A percentile compares a stretch with the other conserved stretches of the same genome.
Evolutionary conservation across 2,888 invertebrate genomes (phyloP).

Genomic region (Cataglyphis rosenhaueri): DNA sequence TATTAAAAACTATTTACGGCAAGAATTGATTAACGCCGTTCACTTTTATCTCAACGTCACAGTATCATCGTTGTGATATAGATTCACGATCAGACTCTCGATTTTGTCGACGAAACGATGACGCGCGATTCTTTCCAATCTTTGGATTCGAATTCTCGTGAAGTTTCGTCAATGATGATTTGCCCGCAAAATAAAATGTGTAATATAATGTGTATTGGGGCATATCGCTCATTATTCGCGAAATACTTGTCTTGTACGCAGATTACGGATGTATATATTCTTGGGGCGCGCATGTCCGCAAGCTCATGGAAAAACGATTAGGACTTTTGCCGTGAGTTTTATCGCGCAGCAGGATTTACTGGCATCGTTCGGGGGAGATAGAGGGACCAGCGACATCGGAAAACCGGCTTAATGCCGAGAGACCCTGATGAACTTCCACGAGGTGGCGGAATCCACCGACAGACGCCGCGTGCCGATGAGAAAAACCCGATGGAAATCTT

Average conservation of each 20-base stretch:
- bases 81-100: background rate
- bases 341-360: conserved; percentile 72
- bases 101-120: background rate
- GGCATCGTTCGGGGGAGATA: conserved; percentile 55
- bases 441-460: background rate
- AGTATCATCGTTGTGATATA: background rate
- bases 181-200: background rate
- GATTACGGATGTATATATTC: background rate
- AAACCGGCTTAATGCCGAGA: conserved; percentile 39
- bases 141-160: background rate
- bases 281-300: conserved; percentile 31
- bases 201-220: background rate
- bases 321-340: conserved; percentile 73
- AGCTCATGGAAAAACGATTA: conserved; percentile 79
- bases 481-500: conserved; percentile 8
- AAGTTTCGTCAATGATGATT: background rate
- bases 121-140: background rate
- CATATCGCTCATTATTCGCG: conserved; percentile 25
- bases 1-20: conserved; percentile 35
- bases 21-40: conserved; percentile 19
- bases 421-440: conserved; percentile 16
- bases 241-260: background rate
- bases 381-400: conserved; percentile 43
- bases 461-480: background rate
- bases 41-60: conserved; percentile 1